phyloP scores from a whole-genome alignment of 2,797 vertebrate genomes.

The Bovichtus variegatus region DNA sequence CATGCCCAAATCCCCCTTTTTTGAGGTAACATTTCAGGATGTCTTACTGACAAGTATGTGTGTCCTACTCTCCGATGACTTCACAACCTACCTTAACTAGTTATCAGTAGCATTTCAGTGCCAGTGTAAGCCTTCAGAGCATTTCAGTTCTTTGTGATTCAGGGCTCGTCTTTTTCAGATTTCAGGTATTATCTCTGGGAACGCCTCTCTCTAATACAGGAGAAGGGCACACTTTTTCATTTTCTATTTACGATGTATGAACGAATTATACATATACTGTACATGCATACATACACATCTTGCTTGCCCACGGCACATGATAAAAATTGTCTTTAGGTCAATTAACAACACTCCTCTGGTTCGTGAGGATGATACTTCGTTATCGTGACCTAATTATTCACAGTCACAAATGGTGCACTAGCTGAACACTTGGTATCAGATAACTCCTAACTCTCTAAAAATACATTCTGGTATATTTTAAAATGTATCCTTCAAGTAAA shows the following conservation, averaged over 20 bases:
- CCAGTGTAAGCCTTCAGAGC: slow-evolving; percentile 57
- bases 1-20: slow-evolving; percentile 19
- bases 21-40: slow-evolving; percentile 58
- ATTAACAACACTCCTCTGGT: neutral
- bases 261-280: neutral
- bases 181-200: slow-evolving; percentile 57
- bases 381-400: neutral
- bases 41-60: slow-evolving; percentile 53
- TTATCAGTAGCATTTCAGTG: slow-evolving; percentile 60
- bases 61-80: slow-evolving; percentile 49
- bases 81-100: slow-evolving; percentile 68
- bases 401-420: slow-evolving; percentile 1
- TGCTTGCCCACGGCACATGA: slow-evolving; percentile 8
- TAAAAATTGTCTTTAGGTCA: slow-evolving; percentile 15
- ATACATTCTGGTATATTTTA: slow-evolving; percentile 20
- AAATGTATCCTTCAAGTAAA: slow-evolving; percentile 19
- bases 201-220: slow-evolving; percentile 20
- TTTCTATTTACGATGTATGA: slow-evolving; percentile 8
- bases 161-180: slow-evolving; percentile 31
- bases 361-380: neutral
- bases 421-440: neutral
- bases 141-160: slow-evolving; percentile 48
- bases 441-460: neutral
- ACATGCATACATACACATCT: neutral
- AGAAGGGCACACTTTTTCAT: slow-evolving; percentile 21